Conservation (phyloP, 2,113 vertebrate genomes). For the Rhabdornis inornatus region DNA sequence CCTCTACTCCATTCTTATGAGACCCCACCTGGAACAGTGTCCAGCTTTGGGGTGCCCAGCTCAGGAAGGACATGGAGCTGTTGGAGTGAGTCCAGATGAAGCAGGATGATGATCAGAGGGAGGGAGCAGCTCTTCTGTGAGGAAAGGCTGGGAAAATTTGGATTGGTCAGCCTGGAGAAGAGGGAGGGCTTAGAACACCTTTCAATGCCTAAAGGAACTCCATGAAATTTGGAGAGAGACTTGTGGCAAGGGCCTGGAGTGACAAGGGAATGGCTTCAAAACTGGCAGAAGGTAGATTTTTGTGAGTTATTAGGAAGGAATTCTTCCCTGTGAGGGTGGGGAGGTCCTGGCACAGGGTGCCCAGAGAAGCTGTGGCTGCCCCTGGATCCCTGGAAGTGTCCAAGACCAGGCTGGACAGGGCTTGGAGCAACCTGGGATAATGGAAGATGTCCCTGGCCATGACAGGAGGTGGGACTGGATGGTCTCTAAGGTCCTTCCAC, state of each 20-base stretch:
- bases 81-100: background rate
- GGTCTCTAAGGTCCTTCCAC: background rate
- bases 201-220: background rate
- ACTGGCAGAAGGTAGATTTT: background rate
- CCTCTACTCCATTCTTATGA: background rate
- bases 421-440: accelerated
- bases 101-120: background rate
- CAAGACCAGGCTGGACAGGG: accelerated
- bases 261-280: background rate
- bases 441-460: background rate
- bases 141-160: background rate
- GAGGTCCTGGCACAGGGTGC: accelerated
- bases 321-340: accelerated
- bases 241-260: too few relatives aligned
- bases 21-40: background rate
- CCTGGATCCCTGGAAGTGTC: background rate
- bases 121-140: background rate
- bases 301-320: background rate
- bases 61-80: background rate
- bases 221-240: background rate
- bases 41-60: background rate
- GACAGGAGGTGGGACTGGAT: accelerated
- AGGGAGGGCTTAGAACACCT: background rate
- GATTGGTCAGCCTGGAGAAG: background rate
- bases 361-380: background rate